Evolutionary conservation across 1,140 invertebrate species (phyloP), one percentile per base, ranked within the genome.

Genomic region (Andricus grossulariae): DNA sequence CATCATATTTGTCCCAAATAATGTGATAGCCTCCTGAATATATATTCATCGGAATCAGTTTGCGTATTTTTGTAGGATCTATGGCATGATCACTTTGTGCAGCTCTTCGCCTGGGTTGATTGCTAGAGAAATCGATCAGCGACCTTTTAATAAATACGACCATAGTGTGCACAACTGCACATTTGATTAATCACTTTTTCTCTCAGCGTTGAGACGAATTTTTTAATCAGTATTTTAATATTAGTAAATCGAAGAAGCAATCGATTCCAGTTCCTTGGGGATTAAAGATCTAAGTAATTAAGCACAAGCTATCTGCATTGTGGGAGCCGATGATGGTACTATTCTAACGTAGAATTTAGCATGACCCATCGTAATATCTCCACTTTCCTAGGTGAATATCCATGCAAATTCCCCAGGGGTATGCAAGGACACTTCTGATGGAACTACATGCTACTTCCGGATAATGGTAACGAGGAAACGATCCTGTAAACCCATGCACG

Each of bases 331-430:
- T 45, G 39, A 75, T 77, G 75, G 81, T 76, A 82, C 76, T 76
- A 78, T 82, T 80, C 81, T 79, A 84, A 83, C 83, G 80, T 83
- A 77, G 74, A 76, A 71, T 71, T 32, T 83, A 78, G 77, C 81
- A 78, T 72, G 80, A 77, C 72, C 78, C 55, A 76, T 71, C 78
- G 82, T 87, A 88, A 89, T 83, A 82, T 86, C 80, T 81, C 84
- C 74, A 79, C 78, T 82, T 74, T 74, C 75, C 82, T 74, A 57
- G 80, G 78, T 80, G 79, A 84, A 88, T 88, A 89, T 87, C 83
- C 86, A 87, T 87, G 87, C 85, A 85, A 87, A 88, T 84, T 87
- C 85, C 78, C 79, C 75, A 78, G 79, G 82, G 83, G 83, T 84
- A 79, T 83, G 77, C 72, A 79, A 77, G 74, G 72, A 71, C 82